Evolutionary conservation across 2,797 vertebrate species (phyloP), one percentile per base, ranked within the genome.

Genomic region (Sebastiscus tertius): DNA sequence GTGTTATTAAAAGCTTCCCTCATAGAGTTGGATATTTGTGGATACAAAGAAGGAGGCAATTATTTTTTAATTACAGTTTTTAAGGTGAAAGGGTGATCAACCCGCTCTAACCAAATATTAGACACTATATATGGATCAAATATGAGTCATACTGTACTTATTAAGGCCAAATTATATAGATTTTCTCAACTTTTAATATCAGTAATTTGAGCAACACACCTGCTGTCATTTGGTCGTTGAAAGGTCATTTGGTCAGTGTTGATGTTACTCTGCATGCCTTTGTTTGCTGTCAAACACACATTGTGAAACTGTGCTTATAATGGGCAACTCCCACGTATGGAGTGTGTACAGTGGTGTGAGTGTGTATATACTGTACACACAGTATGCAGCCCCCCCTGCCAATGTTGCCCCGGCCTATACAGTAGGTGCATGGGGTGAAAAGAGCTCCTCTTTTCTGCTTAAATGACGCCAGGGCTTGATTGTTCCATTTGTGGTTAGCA

Each of bases 251-350:
- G 77, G 79, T 88, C 83, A 72, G 66, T 88, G 82, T 81, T 84
- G 80, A 82, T 83, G 81, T 84, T 77, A 72, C 61, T 52, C 42
- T 73, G 46, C 39, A 42, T 42, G 39, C 60, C 22, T 86, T 81
- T 91, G 88, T 92, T 89, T 94, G 89, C 87, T 85, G 84, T 91
- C 82, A 92, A 91, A 93, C 90, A 91, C 79, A 77, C 64, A 69
- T 61, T 71, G 60, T 74, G 73, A 83, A 73, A 70, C 76, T 82
- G 81, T 88, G 87, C 82, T 76, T 87, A 68, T 72, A 60, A 71
- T 52, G 42, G 68, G 49, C 39, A 54, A 73, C 77, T 69, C 64
- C 85, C 79, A 79, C 29, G 10, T 85, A 63, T 68, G 33, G 39
- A 34, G 60, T 81, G 84, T 82, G 74, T 81, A 70, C 69, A 80